Evolutionary conservation across 1,140 invertebrate genomes (phyloP), one percentile per base, ranked within the genome.

Genomic region (Ganaspis sp.): DNA sequence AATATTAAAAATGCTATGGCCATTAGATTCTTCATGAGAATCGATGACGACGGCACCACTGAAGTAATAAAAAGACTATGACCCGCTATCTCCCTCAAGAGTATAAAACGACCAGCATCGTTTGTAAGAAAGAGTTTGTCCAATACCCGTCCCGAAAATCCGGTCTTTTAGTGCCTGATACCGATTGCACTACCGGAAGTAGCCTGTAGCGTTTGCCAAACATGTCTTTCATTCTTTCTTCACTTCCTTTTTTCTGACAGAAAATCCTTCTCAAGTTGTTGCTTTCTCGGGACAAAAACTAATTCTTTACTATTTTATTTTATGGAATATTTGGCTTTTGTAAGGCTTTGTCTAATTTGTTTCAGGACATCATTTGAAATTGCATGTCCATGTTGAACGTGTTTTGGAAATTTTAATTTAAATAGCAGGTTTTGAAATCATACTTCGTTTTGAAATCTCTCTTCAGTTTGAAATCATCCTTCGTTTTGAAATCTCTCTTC

Each of bases 121-220:
- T 64, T 54, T 23, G 21, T 26, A 26, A 64, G 54, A 64, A 64
- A 64, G 54, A 64, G 21, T 64, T 64, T 54, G 54, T 26, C 54
- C 54, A 64, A 64, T 15, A 26, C 23, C 9, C 23, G 53, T 54
- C 19, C 54, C 21, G 9, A 64, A 64, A 64, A 15, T 64, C 53
- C 53, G 53, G 53, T 54, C 53, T 26, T 34, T 34, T 34, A 34
- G 29, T 34, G 29, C 4, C 54, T 26, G 54, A 29, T 64, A 23
- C 54, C 54, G 54, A 64, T 64, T 64, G 54, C 54, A 54, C 53
- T 29, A 64, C 21, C 54, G 54, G 23, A 64, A 64, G 54, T 26
- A 64, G 21, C 54, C 54, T 23, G 23, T 19, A 64, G 54, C 21
- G 23, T 29, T 64, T 64, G 54, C 23, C 54, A 64, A 64, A 26